These are phyloP conservation scores for Neodiprion lecontei DNA, from an alignment of 1,140 invertebrate genomes.

Conservation along the genomic window DNA sequence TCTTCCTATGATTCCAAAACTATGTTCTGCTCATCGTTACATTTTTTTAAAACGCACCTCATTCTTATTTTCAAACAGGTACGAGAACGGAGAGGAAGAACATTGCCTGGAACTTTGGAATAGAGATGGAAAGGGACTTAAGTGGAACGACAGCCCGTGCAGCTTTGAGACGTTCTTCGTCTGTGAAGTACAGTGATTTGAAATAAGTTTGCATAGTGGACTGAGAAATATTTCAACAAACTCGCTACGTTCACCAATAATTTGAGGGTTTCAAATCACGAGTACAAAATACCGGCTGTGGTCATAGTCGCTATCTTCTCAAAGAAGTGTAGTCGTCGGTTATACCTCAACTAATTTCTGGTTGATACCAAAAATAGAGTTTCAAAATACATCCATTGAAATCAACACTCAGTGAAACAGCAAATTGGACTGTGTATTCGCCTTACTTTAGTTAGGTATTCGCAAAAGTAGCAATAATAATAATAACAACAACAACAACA, in stretches of 20 bases:
- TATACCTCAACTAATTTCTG: too few species aligned
- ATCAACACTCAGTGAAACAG: too few species aligned
- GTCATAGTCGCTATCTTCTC: too few species aligned
- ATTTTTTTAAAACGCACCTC: not conserved
- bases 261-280: not conserved
- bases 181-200: slow-evolving; percentile 77
- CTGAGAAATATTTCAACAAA: not conserved
- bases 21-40: not conserved
- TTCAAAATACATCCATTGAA: too few species aligned
- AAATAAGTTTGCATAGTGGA: not conserved
- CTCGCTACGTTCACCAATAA: not conserved
- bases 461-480: too few species aligned
- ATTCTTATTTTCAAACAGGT: slow-evolving; percentile 49
- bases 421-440: too few species aligned
- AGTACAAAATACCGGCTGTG: too few species aligned
- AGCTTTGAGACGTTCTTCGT: slow-evolving; percentile 92
- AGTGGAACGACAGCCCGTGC: slow-evolving; percentile 93
- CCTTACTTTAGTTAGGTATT: too few species aligned
- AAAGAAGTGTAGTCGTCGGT: too few species aligned
- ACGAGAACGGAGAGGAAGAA: slow-evolving; percentile 92
- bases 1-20: not conserved
- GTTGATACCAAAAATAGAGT: too few species aligned
- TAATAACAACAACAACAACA: too few species aligned
- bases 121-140: slow-evolving; percentile 86
- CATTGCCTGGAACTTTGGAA: slow-evolving; percentile 92